Evolutionary conservation across 2,888 invertebrate genomes (phyloP).

Genomic region (Matsumyia berberina): DNA sequence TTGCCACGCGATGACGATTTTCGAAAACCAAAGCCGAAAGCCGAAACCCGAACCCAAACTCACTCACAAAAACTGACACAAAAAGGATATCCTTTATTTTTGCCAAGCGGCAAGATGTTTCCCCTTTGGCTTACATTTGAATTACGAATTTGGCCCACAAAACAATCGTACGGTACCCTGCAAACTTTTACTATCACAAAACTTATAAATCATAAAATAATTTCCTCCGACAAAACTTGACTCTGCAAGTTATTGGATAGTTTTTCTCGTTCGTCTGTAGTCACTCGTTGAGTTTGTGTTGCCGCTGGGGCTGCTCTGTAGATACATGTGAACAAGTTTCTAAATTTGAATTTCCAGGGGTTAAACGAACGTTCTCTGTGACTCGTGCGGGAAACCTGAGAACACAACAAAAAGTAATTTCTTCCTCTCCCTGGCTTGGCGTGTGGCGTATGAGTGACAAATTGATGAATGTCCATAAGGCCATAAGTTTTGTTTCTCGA

Average conservation of each 20-base stretch:
- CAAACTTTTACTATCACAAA: constrained; percentile 75
- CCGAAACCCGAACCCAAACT: constrained; percentile 2
- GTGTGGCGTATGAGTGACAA: constrained; percentile 53
- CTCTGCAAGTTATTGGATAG: constrained; percentile 67
- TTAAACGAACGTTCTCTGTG: constrained; percentile 5
- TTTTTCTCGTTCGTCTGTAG: constrained; percentile 47
- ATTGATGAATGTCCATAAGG: constrained; percentile 44
- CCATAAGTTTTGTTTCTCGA: constrained; percentile 2
- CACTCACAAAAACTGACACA: constrained; percentile 44
- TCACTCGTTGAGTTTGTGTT: constrained; percentile 17
- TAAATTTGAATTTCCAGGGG: constrained; percentile 43
- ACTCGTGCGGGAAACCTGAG: constrained; percentile 31
- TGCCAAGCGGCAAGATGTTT: constrained; percentile 55
- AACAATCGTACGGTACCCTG: constrained; percentile 62
- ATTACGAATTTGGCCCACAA: constrained; percentile 74
- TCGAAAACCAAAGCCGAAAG: constrained; percentile 34
- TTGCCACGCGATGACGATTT: constrained; percentile 72
- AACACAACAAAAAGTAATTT: constrained; percentile 28
- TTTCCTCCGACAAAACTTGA: constrained; percentile 71
- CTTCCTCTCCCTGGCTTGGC: constrained; percentile 1
- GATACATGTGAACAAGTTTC: constrained; percentile 35
- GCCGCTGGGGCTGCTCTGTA: background rate
- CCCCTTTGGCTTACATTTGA: constrained; percentile 56
- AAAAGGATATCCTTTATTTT: constrained; percentile 68
- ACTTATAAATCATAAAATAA: constrained; percentile 76